Percentiles rank a stretch among this genome's conserved stretches.
phyloP scores from a whole-genome alignment of 2,888 invertebrate species.

The Pyralis farinalis region DNA sequence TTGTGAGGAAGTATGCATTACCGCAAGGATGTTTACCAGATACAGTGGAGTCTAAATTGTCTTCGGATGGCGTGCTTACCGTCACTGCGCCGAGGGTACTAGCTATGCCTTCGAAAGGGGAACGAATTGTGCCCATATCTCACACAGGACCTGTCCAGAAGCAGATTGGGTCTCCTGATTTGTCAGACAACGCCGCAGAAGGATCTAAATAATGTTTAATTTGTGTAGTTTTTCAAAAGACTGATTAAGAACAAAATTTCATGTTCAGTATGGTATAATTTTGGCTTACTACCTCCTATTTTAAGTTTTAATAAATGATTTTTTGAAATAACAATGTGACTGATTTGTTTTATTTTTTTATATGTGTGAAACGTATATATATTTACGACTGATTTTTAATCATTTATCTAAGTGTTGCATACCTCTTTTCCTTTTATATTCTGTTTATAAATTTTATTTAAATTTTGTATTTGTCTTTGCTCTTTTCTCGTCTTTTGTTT shows the following conservation, averaged over 20 bases:
- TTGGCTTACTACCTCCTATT: conserved; percentile 17
- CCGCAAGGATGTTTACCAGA: conserved; percentile 87
- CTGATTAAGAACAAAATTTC: too few species aligned
- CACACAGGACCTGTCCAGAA: conserved; percentile 80
- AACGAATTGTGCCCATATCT: conserved; percentile 81
- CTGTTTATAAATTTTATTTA: too few species aligned
- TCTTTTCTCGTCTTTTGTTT: too few species aligned
- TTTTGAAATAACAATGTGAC: not conserved
- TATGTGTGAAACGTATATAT: too few species aligned
- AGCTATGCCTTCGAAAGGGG: conserved; percentile 62
- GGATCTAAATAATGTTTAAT: too few species aligned
- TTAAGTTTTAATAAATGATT: conserved; percentile 14
- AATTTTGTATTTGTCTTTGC: too few species aligned
- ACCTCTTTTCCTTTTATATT: too few species aligned
- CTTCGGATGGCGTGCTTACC: conserved; percentile 88
- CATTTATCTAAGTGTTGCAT: too few species aligned
- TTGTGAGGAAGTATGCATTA: conserved; percentile 86
- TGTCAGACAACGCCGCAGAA: too few species aligned
- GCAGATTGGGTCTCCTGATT: too few species aligned
- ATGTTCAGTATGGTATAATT: conserved; percentile 11
- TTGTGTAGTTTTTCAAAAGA: conserved; percentile 30
- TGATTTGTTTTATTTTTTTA: too few species aligned
- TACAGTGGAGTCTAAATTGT: conserved; percentile 86
- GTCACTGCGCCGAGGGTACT: conserved; percentile 84
- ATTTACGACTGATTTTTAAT: too few species aligned